A percentile compares a stretch with the other conserved stretches of the same genome.
These are phyloP conservation scores for Mythimna pallens DNA, from an alignment of 2,888 invertebrate genomes.

Conservation along the genomic window DNA sequence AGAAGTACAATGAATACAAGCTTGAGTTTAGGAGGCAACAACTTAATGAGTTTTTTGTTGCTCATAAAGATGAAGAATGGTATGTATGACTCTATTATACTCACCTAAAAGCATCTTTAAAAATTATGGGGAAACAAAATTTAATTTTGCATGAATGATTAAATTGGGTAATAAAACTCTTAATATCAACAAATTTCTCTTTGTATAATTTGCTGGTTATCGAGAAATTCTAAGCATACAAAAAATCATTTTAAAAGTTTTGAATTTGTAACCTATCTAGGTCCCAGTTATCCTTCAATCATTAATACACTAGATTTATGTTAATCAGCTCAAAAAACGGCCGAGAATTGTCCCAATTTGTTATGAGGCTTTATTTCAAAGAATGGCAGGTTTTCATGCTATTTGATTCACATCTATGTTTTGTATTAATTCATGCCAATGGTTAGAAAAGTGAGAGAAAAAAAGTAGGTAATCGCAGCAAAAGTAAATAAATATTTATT, in stretches of 20 bases:
- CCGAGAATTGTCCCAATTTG: neutral
- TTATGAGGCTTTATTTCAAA: neutral
- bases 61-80: conserved; percentile 99
- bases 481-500: neutral
- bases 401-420: neutral
- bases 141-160: conserved; percentile 52
- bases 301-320: conserved; percentile 1
- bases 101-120: conserved; percentile 34
- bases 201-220: conserved; percentile 82
- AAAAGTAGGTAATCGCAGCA: neutral
- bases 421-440: too few relatives aligned
- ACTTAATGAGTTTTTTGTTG: conserved; percentile 99
- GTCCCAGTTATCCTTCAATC: neutral
- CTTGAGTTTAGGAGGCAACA: conserved; percentile 98
- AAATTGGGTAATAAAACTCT: conserved; percentile 33
- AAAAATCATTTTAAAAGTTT: conserved; percentile 32
- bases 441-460: neutral
- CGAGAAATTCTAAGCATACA: conserved; percentile 86
- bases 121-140: conserved; percentile 39
- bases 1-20: conserved; percentile 99
- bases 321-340: neutral
- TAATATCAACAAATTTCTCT: conserved; percentile 59
- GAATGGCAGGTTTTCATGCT: neutral
- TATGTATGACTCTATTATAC: conserved; percentile 87
- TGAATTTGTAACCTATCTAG: neutral